A percentile compares a stretch with the other conserved stretches of the same genome.
phyloP scores from a whole-genome alignment of 2,113 vertebrate species.

The Lethenteron reissneri region DNA sequence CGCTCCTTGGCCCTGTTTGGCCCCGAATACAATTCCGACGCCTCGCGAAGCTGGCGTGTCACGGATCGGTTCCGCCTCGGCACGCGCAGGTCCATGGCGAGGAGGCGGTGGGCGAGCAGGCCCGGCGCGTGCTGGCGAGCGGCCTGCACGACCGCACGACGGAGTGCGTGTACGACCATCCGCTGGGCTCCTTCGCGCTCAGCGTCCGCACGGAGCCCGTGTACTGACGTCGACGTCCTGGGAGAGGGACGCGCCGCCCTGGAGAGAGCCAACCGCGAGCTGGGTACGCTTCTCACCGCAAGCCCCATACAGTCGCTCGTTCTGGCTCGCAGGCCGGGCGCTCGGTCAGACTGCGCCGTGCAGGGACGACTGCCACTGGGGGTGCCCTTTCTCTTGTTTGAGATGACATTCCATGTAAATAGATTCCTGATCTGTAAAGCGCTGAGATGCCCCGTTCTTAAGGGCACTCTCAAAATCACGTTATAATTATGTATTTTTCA shows the following conservation, averaged over 20 bases:
- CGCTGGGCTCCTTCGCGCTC: constrained; percentile 36
- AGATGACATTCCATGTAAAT: too few relatives aligned
- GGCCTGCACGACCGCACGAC: constrained; percentile 51
- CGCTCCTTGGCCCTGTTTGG: not conserved
- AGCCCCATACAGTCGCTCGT: too few relatives aligned
- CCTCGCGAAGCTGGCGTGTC: constrained; percentile 16
- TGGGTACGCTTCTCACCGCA: constrained; percentile 24
- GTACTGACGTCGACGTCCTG: constrained; percentile 38
- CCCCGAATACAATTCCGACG: not conserved
- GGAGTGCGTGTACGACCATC: constrained; percentile 34
- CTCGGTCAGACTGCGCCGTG: too few relatives aligned
- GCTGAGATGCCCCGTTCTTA: too few relatives aligned
- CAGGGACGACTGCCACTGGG: too few relatives aligned
- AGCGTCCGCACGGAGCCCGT: constrained; percentile 24
- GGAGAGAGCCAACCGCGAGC: constrained; percentile 37
- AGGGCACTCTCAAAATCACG: too few relatives aligned
- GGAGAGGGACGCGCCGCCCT: constrained; percentile 31
- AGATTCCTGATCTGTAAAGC: too few relatives aligned
- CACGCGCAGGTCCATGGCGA: constrained; percentile 11
- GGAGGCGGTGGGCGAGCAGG: constrained; percentile 13
- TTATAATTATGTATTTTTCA: too few relatives aligned
- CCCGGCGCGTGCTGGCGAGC: constrained; percentile 21
- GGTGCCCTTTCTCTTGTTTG: too few relatives aligned
- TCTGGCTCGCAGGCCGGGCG: too few relatives aligned
- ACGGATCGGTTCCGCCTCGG: constrained; percentile 11